A percentile compares a stretch with the other conserved stretches of the same genome.
These are phyloP conservation scores for Ellobius talpinus DNA, from an alignment of 2,113 vertebrate genomes.

Conservation along the genomic window DNA sequence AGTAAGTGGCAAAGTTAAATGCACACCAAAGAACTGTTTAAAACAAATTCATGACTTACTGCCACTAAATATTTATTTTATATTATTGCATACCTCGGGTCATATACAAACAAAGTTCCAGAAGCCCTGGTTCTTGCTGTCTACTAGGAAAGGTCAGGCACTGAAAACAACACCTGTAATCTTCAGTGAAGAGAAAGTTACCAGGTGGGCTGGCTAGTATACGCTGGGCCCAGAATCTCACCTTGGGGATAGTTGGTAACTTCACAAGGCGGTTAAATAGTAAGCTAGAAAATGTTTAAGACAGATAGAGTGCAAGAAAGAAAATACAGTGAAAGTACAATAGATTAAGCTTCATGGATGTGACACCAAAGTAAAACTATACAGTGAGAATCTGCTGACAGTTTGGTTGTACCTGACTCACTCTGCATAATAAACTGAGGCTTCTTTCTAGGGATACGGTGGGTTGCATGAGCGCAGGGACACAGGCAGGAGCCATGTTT, in stretches of 20 bases:
- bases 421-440: neutral
- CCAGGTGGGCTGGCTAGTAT: neutral
- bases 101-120: neutral
- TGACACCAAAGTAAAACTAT: neutral
- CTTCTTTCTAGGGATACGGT: neutral
- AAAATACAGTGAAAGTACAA: neutral
- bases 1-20: neutral
- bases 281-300: neutral
- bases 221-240: neutral
- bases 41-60: neutral
- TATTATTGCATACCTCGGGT: neutral
- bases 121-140: neutral
- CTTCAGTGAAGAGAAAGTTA: neutral
- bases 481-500: neutral
- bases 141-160: neutral
- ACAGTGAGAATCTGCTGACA: neutral
- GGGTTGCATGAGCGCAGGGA: neutral
- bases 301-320: neutral
- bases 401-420: neutral
- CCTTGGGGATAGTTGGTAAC: neutral
- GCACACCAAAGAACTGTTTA: neutral
- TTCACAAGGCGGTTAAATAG: neutral
- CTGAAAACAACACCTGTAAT: neutral
- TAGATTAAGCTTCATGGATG: neutral
- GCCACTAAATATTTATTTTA: neutral